A percentile compares a stretch with the other conserved stretches of the same genome.
phyloP scores from a whole-genome alignment of 2,113 vertebrate genomes.

The Tonatia bakeri region DNA sequence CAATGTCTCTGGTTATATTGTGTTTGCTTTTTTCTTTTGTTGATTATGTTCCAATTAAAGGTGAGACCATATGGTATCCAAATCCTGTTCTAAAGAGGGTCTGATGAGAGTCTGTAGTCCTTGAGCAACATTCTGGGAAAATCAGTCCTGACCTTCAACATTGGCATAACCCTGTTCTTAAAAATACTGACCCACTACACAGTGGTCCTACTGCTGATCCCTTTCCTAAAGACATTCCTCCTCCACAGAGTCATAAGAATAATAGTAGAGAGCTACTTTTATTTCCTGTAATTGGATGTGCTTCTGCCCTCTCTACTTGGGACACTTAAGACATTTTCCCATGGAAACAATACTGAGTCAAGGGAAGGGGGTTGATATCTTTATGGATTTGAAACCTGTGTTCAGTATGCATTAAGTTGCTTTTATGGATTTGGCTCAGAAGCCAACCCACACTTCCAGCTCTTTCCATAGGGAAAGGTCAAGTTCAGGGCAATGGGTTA shows the following conservation, averaged over 20 bases:
- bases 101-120: too few species aligned
- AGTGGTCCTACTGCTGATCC: fast-evolving
- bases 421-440: constrained; percentile 12
- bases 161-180: fast-evolving
- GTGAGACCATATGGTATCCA: too few species aligned
- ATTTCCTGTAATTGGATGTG: neutral
- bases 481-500: neutral
- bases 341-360: neutral
- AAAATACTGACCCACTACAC: neutral
- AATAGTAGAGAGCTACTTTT: fast-evolving
- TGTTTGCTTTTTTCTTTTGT: too few species aligned
- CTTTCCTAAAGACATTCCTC: fast-evolving
- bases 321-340: neutral
- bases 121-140: neutral
- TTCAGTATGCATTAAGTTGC: neutral
- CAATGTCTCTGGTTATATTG: too few species aligned
- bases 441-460: neutral
- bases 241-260: too few species aligned
- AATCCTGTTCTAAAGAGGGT: neutral
- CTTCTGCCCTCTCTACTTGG: neutral
- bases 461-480: neutral
- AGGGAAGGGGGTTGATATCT: neutral
- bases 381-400: neutral
- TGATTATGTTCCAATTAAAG: too few species aligned
- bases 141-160: neutral